Percentiles rank a stretch among this genome's conserved stretches.
phyloP scores from a whole-genome alignment of 2,797 vertebrate genomes.

The Falco berigora region DNA sequence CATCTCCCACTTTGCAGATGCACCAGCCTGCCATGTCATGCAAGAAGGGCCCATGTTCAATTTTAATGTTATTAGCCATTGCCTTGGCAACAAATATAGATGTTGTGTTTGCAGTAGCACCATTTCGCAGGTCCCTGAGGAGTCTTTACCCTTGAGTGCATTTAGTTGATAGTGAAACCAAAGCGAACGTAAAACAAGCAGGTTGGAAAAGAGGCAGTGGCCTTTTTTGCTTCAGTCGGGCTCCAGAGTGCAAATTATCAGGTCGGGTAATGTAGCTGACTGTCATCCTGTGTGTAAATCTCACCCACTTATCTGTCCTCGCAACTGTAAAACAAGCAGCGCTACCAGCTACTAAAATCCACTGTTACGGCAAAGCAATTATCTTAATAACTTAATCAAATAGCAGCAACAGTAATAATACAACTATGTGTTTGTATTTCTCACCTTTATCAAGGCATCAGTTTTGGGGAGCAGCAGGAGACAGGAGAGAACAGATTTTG shows the following conservation, averaged over 20 bases:
- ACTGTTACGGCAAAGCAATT: not conserved
- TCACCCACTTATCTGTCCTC: not conserved
- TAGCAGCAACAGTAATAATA: not conserved
- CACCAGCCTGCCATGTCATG: not conserved
- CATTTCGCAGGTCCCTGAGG: not conserved
- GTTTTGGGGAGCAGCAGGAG: not conserved
- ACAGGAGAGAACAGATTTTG: not conserved
- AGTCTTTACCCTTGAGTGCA: conserved; percentile 58
- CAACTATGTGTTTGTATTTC: not conserved
- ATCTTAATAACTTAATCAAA: not conserved
- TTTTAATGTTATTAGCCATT: not conserved
- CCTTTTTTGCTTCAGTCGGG: not conserved
- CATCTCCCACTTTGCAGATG: not conserved
- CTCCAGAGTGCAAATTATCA: not conserved
- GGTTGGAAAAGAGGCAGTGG: not conserved
- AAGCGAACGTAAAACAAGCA: conserved; percentile 25
- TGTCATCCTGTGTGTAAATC: not conserved
- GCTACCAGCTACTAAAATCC: not conserved
- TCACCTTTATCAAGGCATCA: not conserved
- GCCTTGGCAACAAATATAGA: conserved; percentile 43
- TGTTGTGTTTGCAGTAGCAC: not conserved
- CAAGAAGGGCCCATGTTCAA: not conserved
- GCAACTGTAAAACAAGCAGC: not conserved
- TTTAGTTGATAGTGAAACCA: conserved; percentile 38
- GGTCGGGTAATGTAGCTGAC: not conserved